A percentile compares a stretch with the other conserved stretches of the same genome.
phyloP scores from a whole-genome alignment of 2,888 invertebrate species.

The Marasmarcha lunaedactyla region DNA sequence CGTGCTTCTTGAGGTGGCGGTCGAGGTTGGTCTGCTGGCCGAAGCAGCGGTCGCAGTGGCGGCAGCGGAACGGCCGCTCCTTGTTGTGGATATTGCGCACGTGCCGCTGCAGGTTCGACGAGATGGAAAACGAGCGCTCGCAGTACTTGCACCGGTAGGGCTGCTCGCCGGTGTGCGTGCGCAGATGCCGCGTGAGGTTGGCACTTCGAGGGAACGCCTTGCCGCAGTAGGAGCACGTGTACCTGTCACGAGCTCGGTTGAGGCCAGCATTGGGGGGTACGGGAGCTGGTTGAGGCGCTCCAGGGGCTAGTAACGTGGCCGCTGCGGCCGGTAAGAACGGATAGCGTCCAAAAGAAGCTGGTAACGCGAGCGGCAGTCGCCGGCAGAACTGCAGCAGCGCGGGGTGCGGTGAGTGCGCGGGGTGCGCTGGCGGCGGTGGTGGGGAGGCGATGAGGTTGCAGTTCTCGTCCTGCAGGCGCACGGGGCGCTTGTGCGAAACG shows the following conservation, averaged over 20 bases:
- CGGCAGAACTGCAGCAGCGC: slow-evolving; percentile 60
- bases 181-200: slow-evolving; percentile 94
- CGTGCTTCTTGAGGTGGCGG: slow-evolving; percentile 97
- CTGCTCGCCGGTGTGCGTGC: slow-evolving; percentile 98
- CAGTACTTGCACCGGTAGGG: slow-evolving; percentile 99
- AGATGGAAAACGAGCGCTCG: slow-evolving; percentile 98
- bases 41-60: slow-evolving; percentile 96
- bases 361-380: slow-evolving; percentile 53
- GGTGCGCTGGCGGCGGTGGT: slow-evolving; percentile 60
- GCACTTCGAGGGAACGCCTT: slow-evolving; percentile 98
- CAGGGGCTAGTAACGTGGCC: slow-evolving; percentile 54
- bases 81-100: slow-evolving; percentile 99
- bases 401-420: slow-evolving; percentile 72
- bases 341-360: slow-evolving; percentile 60
- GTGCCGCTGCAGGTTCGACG: slow-evolving; percentile 97
- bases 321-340: slow-evolving; percentile 62
- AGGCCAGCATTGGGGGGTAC: slow-evolving; percentile 55
- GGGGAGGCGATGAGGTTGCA: slow-evolving; percentile 81
- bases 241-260: slow-evolving; percentile 85
- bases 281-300: slow-evolving; percentile 47
- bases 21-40: slow-evolving; percentile 99
- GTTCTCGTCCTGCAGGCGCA: slow-evolving; percentile 83
- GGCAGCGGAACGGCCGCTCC: slow-evolving; percentile 97
- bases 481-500: slow-evolving; percentile 83
- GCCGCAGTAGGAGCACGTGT: slow-evolving; percentile 97